Base-by-base conservation (phyloP, 2,797 vertebrate species). In the Spatula versicolor region DNA sequence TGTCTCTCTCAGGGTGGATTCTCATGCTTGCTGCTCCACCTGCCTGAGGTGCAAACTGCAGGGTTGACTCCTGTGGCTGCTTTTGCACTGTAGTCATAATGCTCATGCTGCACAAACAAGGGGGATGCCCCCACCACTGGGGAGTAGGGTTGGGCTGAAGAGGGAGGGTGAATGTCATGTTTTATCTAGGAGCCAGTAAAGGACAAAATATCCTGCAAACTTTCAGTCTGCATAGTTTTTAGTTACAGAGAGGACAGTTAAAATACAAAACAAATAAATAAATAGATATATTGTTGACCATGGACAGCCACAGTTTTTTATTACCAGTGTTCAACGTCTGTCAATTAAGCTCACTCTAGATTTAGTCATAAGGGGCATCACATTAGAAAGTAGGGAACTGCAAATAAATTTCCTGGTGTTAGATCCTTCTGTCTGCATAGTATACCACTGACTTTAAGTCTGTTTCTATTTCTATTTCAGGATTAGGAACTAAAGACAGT, bases 51-150 rank as follows among this genome's bases (percentile, higher is more conserved):
- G 15, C 26, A 60, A 48, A 33, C 30, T 31, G 4, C 9, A 54
- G 45, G 25, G 11, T 13, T 86, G 50, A 6, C 10, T 68, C 17
- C 45, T 31, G 13, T 21, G 48, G 8, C 26, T 31, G 17, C 48
- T 60, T 45, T 41, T 72, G 19, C 26, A 43, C 31, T 3, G 17
- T 23, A 55, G 35, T 18, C 50, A 19, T 33, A 26, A 39, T 0
- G 8, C n/a, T 55, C 3, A 1, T 39, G 10, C 20, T 7, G 5
- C 28, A 17, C n/a, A 39, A 45, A n/a, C 0, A 1, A 48, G 19
- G 7, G 33, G 33, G 8, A 23, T 60, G 16, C 2, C 26, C 41
- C 30, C 54, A 52, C 9, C 30, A 14, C 7, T 43, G 5, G 12
- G 54, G 13, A 37, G 54, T 33, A 50, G 0, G 0, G 9, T 31